Base-by-base conservation (phyloP, 2,888 invertebrate genomes). In the Oxycera nigricornis region DNA sequence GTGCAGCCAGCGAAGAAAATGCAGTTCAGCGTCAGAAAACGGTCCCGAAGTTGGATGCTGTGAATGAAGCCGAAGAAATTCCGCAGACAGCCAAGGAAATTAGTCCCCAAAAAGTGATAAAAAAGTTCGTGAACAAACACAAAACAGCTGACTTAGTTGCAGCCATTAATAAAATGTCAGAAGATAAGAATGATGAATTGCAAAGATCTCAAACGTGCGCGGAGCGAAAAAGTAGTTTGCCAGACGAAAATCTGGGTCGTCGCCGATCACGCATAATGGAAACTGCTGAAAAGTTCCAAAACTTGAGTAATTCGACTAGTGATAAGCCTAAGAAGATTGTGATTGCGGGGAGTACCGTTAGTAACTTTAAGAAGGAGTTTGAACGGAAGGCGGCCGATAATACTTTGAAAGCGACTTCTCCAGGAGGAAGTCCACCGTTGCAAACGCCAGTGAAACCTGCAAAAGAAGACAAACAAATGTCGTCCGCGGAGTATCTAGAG, bases 281-380 rank as follows among this genome's bases (percentile, higher is more conserved):
- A 81, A 90, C 90, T 0, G 90, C 91, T 0, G 91, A 91, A 81
- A 91, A 91, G 81, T 91, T 91, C 81, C 90, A 90, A 80, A 90
- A 88, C 76, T 84, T 88, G 82, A 84, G 77, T 73, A 81, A 80
- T 76, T 80, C 81, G 6, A 77, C 77, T 31, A 76, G 76, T 24
- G 87, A 88, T 65, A 93, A 93, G 82, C 91, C 91, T 39, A 94
- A 93, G 84, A 95, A 94, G 84, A 88, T 94, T 68, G 90, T 93
- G 78, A 92, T 94, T 81, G 92, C 94, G 31, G 89, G 89, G 35
- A 93, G 94, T 17, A 94, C 92, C 82, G 94, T 95, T 1, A 94
- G 93, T 72, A 94, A 92, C 81, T 94, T 93, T 79, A 95, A 94
- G 79, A 92, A 92, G 80, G 94, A 93, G 80, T 95, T 94, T 81